Evolutionary conservation across 2,797 vertebrate species (phyloP), one percentile per base, ranked within the genome.

Genomic region (Melanotaenia pygmaea): DNA sequence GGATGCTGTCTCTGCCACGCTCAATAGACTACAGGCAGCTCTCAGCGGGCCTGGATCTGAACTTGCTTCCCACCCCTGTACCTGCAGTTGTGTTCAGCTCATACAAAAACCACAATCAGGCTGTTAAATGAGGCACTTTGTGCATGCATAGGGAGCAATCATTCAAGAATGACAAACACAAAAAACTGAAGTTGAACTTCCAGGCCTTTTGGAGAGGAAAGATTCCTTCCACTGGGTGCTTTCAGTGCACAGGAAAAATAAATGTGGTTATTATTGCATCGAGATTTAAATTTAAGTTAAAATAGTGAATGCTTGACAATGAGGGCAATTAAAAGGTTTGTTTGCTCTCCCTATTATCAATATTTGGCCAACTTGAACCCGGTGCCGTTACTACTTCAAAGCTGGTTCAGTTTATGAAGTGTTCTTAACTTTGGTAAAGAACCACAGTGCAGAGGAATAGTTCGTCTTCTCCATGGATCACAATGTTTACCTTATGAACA

Each of bases 21-120:
- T 91, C 82, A 82, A 88, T 84, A 84, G 76, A 85, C 77, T 64
- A 35, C 77, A 47, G 76, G 79, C 84, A 68, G 72, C 76, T 84
- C 71, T 70, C 75, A 64, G 74, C 6, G n/a, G 59, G 72, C 59
- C 66, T 60, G 66, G 54, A 59, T 58, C 62, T 16, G 47, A 57
- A n/a, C 24, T 58, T 5, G 24, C 4, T 35, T 54, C 59, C 20
- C 35, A 14, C 53, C 28, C 30, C 20, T 28, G 22, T 57, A 78
- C 64, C 83, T 83, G 72, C 8, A 37, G 9, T 22, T 40, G 16
- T 28, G 18, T 30, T 57, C 35, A 30, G 24, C 16, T 67, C 3
- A 30, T 13, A 30, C 13, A 30, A 57, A 67, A 14, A 43, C 53
- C 50, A 65, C 37, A 43, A 30, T 67, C 26, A n/a, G 37, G n/a